phyloP scores from a whole-genome alignment of 2,888 invertebrate species.

The Cataglyphis livida region DNA sequence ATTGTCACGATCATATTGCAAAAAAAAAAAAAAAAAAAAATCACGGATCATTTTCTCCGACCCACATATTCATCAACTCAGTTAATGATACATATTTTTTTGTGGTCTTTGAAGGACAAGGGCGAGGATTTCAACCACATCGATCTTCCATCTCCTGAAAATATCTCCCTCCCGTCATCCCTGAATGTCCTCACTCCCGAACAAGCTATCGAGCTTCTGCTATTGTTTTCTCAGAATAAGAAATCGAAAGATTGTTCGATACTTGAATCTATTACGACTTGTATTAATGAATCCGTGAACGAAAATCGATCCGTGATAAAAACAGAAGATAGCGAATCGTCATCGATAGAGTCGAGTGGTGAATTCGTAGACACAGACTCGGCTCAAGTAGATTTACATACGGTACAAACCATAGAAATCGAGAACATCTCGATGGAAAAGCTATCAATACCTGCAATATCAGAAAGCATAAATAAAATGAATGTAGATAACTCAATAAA shows the following conservation, averaged over 20 bases:
- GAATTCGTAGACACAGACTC: conserved; percentile 16
- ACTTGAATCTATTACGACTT: neutral
- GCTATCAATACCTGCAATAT: neutral
- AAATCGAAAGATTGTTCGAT: conserved; percentile 50
- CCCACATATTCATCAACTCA: conserved; percentile 15
- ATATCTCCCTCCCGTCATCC: conserved; percentile 70
- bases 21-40: conserved; percentile 8
- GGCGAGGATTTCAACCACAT: conserved; percentile 76
- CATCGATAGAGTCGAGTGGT: conserved; percentile 10
- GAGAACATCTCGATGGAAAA: conserved; percentile 29
- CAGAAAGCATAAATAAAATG: conserved; percentile 24
- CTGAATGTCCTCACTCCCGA: conserved; percentile 76
- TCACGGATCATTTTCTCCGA: neutral
- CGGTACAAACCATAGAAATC: conserved; percentile 55
- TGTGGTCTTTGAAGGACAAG: conserved; percentile 81
- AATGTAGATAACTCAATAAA: conserved; percentile 18
- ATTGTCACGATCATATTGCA: neutral
- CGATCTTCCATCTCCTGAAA: conserved; percentile 72
- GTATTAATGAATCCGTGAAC: conserved; percentile 38
- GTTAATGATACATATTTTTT: conserved; percentile 57
- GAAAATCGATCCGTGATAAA: conserved; percentile 56
- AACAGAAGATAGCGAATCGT: conserved; percentile 30
- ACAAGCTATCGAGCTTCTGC: conserved; percentile 79
- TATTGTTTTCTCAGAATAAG: conserved; percentile 76
- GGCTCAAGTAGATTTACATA: conserved; percentile 46